phyloP scores from a whole-genome alignment of 2,888 invertebrate genomes.

The Aleiodes leptofemur region DNA sequence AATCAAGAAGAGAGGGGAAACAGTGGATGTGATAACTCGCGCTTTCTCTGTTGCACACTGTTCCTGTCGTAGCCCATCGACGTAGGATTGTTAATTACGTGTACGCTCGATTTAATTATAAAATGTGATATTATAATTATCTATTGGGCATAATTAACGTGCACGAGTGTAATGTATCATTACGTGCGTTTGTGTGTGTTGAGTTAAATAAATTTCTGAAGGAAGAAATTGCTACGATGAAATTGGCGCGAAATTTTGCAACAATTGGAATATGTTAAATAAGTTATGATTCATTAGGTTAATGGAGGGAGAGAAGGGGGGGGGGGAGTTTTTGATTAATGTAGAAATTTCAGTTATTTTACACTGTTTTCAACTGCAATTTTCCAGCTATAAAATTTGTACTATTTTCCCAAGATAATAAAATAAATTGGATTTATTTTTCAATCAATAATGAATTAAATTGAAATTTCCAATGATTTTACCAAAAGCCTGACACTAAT shows the following conservation, averaged over 20 bases:
- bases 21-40: background rate
- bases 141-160: constrained; percentile 45
- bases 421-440: too few species aligned
- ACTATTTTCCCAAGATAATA: too few species aligned
- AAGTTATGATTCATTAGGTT: background rate
- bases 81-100: constrained; percentile 48
- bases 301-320: background rate
- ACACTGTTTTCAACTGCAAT: too few species aligned
- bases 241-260: background rate
- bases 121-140: constrained; percentile 47
- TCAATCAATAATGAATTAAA: too few species aligned
- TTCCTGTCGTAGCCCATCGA: constrained; percentile 33
- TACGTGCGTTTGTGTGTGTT: background rate
- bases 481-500: too few species aligned
- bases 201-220: constrained; percentile 5
- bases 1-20: background rate
- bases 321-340: too few species aligned
- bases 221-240: background rate
- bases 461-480: too few species aligned
- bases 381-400: too few species aligned
- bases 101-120: constrained; percentile 48
- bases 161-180: constrained; percentile 14
- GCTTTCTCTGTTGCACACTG: constrained; percentile 22
- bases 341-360: too few species aligned
- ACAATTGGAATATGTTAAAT: background rate